Evolutionary conservation across 2,797 vertebrate genomes (phyloP).

Genomic region (Antennarius maculatus): DNA sequence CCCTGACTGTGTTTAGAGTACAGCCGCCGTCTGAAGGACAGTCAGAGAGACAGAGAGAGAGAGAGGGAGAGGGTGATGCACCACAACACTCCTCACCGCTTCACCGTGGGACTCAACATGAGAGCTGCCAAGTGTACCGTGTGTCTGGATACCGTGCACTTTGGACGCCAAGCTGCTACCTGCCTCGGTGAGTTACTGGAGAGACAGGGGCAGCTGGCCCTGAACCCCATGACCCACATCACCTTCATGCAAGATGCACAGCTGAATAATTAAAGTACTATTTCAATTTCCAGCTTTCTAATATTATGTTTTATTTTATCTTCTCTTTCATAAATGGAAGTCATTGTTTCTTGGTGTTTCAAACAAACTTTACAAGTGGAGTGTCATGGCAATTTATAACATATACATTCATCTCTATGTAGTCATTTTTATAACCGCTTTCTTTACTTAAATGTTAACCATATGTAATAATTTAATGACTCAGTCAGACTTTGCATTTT

Average conservation of each 20-base stretch:
- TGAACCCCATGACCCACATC: not conserved
- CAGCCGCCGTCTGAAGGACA: slow-evolving; percentile 93
- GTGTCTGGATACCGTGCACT: slow-evolving; percentile 98
- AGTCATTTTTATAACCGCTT: too few relatives aligned
- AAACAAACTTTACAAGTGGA: too few relatives aligned
- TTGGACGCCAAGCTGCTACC: slow-evolving; percentile 95
- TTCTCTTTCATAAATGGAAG: not conserved
- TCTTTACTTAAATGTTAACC: too few relatives aligned
- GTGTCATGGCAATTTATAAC: too few relatives aligned
- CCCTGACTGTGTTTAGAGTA: slow-evolving; percentile 86
- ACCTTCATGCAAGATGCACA: not conserved
- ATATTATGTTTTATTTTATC: not conserved
- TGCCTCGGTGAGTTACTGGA: slow-evolving; percentile 87
- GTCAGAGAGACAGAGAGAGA: slow-evolving; percentile 81
- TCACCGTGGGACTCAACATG: slow-evolving; percentile 98
- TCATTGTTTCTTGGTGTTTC: not conserved
- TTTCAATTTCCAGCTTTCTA: not conserved
- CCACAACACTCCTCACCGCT: slow-evolving; percentile 93
- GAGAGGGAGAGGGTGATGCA: slow-evolving; percentile 77
- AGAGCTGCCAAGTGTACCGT: slow-evolving; percentile 96
- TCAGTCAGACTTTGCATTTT: too few relatives aligned
- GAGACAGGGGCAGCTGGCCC: not conserved
- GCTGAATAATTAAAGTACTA: too few relatives aligned
- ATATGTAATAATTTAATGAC: too few relatives aligned
- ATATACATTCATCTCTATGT: too few relatives aligned